Base-by-base conservation (phyloP, 2,113 vertebrate species). In the Hemibates koningsi region DNA sequence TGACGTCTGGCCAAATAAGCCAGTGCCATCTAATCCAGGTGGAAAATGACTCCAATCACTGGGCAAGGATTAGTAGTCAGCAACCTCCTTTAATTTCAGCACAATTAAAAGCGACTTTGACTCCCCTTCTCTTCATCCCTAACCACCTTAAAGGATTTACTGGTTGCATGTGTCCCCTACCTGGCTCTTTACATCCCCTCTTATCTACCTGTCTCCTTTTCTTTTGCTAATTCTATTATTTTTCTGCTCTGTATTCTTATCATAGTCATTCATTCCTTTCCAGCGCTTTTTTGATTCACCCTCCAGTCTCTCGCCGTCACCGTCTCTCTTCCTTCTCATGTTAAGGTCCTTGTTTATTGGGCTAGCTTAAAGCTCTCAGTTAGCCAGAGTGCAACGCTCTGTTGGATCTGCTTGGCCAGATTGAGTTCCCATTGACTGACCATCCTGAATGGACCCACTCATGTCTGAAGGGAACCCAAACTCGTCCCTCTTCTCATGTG, bases 61-160 rank as follows among this genome's bases (percentile, higher is more conserved):
- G 91, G 89, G 63, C 81, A 66, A 80, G 95, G 96, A 97, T 97
- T 96, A 97, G 93, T 32, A 80, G 66, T 71, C 85, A 63, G 80
- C 87, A 88, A 45, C 85, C 90, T 93, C 85, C 95, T 96, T 93
- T 96, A 92, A 96, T 96, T 97, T 95, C 96, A 95, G 92, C 91
- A 92, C 96, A 97, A 97, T 97, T 96, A 96, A 96, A 97, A 96
- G 85, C 57, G 95, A 96, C 96, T 97, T 97, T 96, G 94, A 90
- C 90, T 95, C 78, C 80, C 87, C 88, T 85, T 90, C 81, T 88
- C 81, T 57, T 82, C 76, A 84, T 87, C 79, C 53, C 87, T 92
- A 81, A 19, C 66, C 83, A 80, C 88, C 88, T 89, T 79, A 87
- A 71, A 91, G 87, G 93, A 94, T 94, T 96, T 94, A 90, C 86